Conservation (phyloP, 2,797 vertebrate species). For the Tadarida brasiliensis region DNA sequence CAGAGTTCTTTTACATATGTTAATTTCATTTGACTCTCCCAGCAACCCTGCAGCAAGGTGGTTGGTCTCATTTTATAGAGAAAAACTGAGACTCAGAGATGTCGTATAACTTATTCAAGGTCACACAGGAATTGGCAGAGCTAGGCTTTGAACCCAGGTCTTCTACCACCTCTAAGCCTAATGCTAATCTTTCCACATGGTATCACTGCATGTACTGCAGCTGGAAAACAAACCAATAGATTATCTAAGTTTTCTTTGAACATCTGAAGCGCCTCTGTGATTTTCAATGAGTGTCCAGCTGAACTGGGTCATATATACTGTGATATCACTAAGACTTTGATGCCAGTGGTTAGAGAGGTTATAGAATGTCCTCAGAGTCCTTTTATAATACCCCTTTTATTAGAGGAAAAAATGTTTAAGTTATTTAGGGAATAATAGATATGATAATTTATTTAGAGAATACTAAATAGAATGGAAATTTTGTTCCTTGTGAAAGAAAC, state of each 20-base stretch:
- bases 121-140: background rate
- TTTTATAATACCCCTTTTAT: background rate
- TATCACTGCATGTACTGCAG: background rate
- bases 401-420: slow-evolving; percentile 13
- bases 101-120: background rate
- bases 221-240: background rate
- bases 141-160: background rate
- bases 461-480: slow-evolving; percentile 10
- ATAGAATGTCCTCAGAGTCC: slow-evolving; percentile 7
- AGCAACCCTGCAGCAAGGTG: background rate
- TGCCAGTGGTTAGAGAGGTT: background rate
- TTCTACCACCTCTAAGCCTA: background rate
- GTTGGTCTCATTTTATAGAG: background rate
- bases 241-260: background rate
- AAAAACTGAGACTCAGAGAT: background rate
- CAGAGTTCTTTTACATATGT: background rate
- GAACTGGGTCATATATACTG: background rate
- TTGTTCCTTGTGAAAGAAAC: slow-evolving; percentile 27
- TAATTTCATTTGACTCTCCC: slow-evolving; percentile 9
- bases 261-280: background rate
- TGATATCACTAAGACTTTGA: background rate
- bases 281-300: background rate
- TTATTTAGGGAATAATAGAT: slow-evolving; percentile 6
- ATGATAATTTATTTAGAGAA: background rate
- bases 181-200: background rate